A percentile compares a stretch with the other conserved stretches of the same genome.
phyloP scores from a whole-genome alignment of 2,797 vertebrate species.

The Lutjanus campechanus region DNA sequence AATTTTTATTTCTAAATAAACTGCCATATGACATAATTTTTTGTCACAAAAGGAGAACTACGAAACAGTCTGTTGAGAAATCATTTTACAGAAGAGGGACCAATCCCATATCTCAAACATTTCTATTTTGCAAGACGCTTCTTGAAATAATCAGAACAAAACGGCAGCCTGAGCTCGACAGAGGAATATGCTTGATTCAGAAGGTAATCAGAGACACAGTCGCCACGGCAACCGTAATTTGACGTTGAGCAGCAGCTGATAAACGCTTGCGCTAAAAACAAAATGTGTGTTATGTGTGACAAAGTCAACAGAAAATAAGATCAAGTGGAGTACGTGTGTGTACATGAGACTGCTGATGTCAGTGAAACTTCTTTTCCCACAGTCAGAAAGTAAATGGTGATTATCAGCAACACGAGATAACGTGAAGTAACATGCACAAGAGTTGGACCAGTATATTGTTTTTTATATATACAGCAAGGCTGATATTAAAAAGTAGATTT shows the following conservation, averaged over 20 bases:
- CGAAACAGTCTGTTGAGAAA: constrained; percentile 14
- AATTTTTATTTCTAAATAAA: constrained; percentile 26
- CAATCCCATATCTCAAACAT: neutral
- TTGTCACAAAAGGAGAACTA: neutral
- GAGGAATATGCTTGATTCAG: neutral
- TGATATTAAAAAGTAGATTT: neutral
- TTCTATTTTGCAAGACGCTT: neutral
- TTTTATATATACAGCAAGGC: neutral
- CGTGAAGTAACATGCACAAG: neutral
- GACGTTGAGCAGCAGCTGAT: neutral
- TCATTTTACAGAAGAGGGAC: neutral
- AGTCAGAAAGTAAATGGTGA: constrained; percentile 5
- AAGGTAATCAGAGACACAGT: neutral
- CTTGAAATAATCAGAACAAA: neutral
- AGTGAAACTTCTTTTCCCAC: constrained; percentile 10
- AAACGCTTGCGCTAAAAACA: neutral
- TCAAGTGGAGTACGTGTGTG: neutral
- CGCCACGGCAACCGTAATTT: neutral
- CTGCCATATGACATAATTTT: neutral
- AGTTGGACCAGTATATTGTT: neutral
- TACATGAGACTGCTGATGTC: neutral
- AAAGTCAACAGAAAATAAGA: neutral
- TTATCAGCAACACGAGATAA: constrained; percentile 12
- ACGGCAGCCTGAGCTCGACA: neutral
- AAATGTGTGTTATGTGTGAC: neutral